Evolutionary conservation across 2,113 vertebrate species (phyloP).

Genomic region (Embiotoca jacksoni): DNA sequence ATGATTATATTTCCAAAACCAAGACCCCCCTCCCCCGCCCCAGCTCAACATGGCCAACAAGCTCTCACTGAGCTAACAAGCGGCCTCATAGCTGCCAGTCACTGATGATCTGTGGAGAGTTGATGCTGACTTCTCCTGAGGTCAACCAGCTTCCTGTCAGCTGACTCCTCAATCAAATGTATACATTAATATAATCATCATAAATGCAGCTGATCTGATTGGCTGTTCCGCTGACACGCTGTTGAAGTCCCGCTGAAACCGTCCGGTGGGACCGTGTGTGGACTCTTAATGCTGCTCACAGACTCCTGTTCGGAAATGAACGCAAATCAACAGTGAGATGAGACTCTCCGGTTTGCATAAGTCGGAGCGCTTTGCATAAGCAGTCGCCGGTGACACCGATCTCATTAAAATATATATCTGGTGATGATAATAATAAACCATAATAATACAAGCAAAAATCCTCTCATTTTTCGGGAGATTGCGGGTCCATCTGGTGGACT

Average conservation of each 20-base stretch:
- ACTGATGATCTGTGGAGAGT: neutral
- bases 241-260: no score
- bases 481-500: conserved; percentile 84
- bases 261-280: no score
- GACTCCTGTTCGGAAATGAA: conserved; percentile 25
- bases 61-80: conserved; percentile 52
- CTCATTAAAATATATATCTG: conserved; percentile 77
- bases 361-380: conserved; percentile 57
- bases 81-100: conserved; percentile 21
- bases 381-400: conserved; percentile 36
- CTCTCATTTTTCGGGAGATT: conserved; percentile 74
- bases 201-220: neutral
- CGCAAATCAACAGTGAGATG: conserved; percentile 40
- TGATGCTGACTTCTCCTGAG: neutral
- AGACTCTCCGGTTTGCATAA: conserved; percentile 52
- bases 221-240: neutral
- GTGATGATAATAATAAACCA: conserved; percentile 68
- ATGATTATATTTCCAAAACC: conserved; percentile 68
- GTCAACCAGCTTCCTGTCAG: no score
- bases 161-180: neutral
- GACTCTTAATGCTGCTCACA: no score
- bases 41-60: conserved; percentile 46
- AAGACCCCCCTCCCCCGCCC: conserved; percentile 12
- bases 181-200: no score
- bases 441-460: conserved; percentile 64